Base-by-base conservation (phyloP, 2,888 invertebrate genomes). In the Melipona beecheii region DNA sequence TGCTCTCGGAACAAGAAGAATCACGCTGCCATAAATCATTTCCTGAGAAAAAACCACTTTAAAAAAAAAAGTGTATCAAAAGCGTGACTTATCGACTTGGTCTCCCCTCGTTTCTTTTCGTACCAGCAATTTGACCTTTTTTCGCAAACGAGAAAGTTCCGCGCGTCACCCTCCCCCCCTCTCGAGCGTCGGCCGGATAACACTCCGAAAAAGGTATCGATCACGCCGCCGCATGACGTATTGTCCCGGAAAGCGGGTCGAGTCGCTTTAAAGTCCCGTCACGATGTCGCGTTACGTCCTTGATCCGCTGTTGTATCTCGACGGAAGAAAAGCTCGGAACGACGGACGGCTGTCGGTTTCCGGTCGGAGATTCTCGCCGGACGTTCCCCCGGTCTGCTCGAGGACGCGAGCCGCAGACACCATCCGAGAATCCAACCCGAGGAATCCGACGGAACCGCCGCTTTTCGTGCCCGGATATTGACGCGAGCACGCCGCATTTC, bases 401-500 rank as follows among this genome's bases (percentile, higher is more conserved):
- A 65, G 66, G 79, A 79, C 70, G 21, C 79, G 71, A 27, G 58
- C 11, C 31, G 24, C 50, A n/a, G n/a, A n/a, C n/a, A 69, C 17
- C 31, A 24, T 27, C 64, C 73, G 43, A 27, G 17, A 17, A 70
- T 74, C 75, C 68, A 83, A 82, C 70, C 69, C 83, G 5, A n/a
- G 27, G 76, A 52, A 82, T 76, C 69, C 76, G 13, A n/a, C 64
- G 56, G 69, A 73, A 56, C 24, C 72, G 73, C 27, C 72, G 76
- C 64, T 72, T 74, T 79, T 70, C 74, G 66, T 66, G 52, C 27
- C 31, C 49, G 17, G 15, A n/a, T 60, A 69, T 75, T 62, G 49
- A 62, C 75, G 69, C 52, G 78, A 71, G 72, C 50, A 54, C 56
- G 73, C 27, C 24, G 76, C 75, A 84, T 74, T 79, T 73, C 69